These are phyloP conservation scores for Poliocrania exsul DNA, from an alignment of 2,797 vertebrate genomes.

Conservation along the genomic window DNA sequence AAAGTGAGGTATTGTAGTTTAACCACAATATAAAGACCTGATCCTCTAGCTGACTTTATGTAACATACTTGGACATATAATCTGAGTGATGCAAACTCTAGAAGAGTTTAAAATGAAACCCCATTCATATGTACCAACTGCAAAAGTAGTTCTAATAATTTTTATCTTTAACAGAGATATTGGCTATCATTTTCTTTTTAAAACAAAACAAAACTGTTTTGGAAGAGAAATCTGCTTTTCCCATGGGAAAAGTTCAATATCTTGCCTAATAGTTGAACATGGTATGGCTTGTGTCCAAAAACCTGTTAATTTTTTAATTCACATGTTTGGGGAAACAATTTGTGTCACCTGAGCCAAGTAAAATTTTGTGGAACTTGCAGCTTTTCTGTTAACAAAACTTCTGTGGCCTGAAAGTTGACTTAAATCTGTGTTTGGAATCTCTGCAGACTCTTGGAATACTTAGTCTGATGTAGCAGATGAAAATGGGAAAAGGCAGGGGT, in stretches of 20 bases:
- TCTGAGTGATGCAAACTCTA: not conserved
- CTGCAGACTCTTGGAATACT: not conserved
- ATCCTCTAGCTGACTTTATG: not conserved
- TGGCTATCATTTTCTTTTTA: not conserved
- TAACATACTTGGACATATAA: not conserved
- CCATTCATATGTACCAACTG: not conserved
- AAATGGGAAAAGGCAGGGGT: not conserved
- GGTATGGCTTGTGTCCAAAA: not conserved
- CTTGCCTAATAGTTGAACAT: not conserved
- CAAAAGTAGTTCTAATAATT: not conserved
- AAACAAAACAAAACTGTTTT: not conserved
- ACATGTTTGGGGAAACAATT: accelerated
- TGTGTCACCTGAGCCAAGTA: too few species aligned
- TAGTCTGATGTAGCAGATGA: not conserved
- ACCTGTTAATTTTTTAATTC: not conserved
- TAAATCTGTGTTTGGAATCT: not conserved
- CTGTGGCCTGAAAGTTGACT: not conserved
- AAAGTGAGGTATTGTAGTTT: not conserved
- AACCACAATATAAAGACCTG: not conserved
- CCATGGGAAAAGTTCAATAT: not conserved
- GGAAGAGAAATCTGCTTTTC: not conserved
- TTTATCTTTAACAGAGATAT: not conserved
- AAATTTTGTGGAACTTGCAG: not conserved
- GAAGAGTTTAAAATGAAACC: not conserved
- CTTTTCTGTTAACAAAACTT: not conserved